phyloP scores from a whole-genome alignment of 2,797 vertebrate species.

The Anableps anableps region DNA sequence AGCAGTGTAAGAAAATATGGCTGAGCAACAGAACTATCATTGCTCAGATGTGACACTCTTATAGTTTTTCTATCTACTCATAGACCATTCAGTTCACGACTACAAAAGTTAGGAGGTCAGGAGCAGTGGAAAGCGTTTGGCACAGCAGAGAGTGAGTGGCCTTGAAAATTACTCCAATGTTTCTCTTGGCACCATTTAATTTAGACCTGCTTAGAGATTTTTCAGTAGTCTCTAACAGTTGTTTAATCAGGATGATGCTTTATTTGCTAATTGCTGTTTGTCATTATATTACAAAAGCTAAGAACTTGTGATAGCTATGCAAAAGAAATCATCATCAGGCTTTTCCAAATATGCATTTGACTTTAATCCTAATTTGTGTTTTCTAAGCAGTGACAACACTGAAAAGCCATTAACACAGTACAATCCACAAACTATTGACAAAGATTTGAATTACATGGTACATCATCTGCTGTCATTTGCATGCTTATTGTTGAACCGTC shows the following conservation, averaged over 20 bases:
- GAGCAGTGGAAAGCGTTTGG: slow-evolving; percentile 20
- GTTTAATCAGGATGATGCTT: neutral
- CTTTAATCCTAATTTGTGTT: neutral
- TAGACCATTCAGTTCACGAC: too few species aligned
- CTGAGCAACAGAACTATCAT: too few species aligned
- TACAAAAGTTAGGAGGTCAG: neutral
- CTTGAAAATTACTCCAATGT: slow-evolving; percentile 12
- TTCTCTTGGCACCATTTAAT: neutral
- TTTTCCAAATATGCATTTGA: neutral
- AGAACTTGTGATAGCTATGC: neutral
- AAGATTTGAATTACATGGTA: neutral
- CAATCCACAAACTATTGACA: neutral
- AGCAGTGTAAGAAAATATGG: neutral
- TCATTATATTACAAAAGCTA: neutral
- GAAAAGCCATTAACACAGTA: neutral
- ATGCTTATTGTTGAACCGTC: neutral
- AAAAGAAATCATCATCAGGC: neutral
- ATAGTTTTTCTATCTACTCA: too few species aligned
- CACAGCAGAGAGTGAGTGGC: slow-evolving; percentile 36
- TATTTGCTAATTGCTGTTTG: neutral
- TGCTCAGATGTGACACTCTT: neutral
- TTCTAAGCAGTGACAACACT: neutral
- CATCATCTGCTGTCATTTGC: neutral
- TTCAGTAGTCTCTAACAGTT: neutral
- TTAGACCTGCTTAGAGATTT: neutral